A percentile compares a stretch with the other conserved stretches of the same genome.
Conservation (phyloP, 2,113 vertebrate genomes). For the Hylia prasina region DNA sequence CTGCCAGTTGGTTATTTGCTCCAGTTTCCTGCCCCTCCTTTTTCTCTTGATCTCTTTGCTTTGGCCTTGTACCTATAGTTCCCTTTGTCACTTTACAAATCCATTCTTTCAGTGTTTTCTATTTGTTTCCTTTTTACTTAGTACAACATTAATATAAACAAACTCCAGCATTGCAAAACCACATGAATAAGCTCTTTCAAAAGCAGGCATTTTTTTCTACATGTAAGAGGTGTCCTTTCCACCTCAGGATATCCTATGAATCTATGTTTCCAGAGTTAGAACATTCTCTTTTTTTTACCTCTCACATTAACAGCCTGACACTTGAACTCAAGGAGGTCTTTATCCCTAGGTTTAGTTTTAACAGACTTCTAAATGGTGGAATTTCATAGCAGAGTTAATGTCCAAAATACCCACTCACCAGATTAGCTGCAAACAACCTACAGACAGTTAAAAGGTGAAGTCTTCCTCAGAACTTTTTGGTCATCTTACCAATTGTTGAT, state of each 20-base stretch:
- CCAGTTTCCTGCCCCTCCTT: background rate
- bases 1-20: background rate
- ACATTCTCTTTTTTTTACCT: background rate
- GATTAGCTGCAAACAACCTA: background rate
- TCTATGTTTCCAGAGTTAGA: background rate
- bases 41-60: background rate
- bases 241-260: background rate
- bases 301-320: background rate
- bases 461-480: background rate
- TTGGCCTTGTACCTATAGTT: background rate
- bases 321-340: background rate
- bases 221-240: background rate
- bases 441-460: background rate
- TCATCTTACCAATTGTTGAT: background rate
- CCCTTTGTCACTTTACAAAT: background rate
- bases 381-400: background rate
- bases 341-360: background rate
- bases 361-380: background rate
- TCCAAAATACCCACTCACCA: background rate
- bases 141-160: background rate
- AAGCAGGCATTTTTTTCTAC: fast-evolving
- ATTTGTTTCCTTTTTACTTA: background rate
- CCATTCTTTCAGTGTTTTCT: background rate
- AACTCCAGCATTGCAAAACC: background rate
- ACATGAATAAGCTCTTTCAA: background rate